phyloP scores from a whole-genome alignment of 2,113 vertebrate genomes.

The Tor tambroides region DNA sequence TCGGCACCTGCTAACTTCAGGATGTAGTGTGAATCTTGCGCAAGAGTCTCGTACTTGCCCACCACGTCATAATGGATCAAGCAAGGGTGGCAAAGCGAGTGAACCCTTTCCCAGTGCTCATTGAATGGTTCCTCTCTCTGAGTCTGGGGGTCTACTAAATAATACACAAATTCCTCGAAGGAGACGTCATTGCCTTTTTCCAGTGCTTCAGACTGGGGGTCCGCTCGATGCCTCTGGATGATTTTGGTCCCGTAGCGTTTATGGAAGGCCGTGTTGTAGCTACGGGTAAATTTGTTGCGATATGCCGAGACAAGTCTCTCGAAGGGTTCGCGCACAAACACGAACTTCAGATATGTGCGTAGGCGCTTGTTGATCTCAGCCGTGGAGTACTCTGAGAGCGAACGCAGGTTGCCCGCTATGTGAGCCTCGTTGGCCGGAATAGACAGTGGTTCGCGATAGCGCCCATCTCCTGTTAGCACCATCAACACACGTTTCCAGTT shows the following conservation, averaged over 20 bases:
- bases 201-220: constrained; percentile 76
- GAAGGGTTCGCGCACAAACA: constrained; percentile 93
- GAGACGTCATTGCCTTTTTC: constrained; percentile 84
- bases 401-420: constrained; percentile 82
- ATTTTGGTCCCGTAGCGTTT: constrained; percentile 91
- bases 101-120: constrained; percentile 94
- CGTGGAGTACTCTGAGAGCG: constrained; percentile 84
- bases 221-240: constrained; percentile 82
- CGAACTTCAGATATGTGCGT: constrained; percentile 91
- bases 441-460: constrained; percentile 79
- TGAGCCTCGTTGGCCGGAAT: constrained; percentile 93
- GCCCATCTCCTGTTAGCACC: constrained; percentile 84
- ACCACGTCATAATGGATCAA: constrained; percentile 90
- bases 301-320: constrained; percentile 94
- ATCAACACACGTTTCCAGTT: constrained; percentile 97
- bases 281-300: constrained; percentile 91
- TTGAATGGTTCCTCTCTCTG: constrained; percentile 89
- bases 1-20: constrained; percentile 81
- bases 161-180: constrained; percentile 91
- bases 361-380: constrained; percentile 89
- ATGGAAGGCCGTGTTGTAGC: constrained; percentile 92
- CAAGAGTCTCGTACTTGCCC: constrained; percentile 94
- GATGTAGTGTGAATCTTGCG: constrained; percentile 84
- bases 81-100: constrained; percentile 94
- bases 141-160: constrained; percentile 89